Conservation (phyloP, 2,888 invertebrate species). For the Auanema freiburgensis region DNA sequence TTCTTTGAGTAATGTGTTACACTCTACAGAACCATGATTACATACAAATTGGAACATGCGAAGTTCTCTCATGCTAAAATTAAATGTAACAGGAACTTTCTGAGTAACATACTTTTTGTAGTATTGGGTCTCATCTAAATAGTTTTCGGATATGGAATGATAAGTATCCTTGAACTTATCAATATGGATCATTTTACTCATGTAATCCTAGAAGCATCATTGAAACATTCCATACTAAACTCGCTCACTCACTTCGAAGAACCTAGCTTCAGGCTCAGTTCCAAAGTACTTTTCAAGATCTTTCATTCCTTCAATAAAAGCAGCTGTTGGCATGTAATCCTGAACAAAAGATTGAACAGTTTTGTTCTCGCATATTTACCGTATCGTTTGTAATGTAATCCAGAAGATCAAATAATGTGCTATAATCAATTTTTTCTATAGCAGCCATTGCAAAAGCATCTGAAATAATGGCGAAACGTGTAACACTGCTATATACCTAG, state of each 20-base stretch:
- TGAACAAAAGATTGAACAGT: background rate
- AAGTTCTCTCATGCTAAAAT: conserved; percentile 24
- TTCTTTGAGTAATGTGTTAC: conserved; percentile 23
- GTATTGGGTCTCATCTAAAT: conserved; percentile 43
- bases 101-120: conserved; percentile 45
- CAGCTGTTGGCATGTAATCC: conserved; percentile 16
- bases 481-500: conserved; percentile 27
- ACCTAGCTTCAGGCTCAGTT: conserved; percentile 20
- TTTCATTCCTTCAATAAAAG: background rate
- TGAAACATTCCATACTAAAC: background rate
- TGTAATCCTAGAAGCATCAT: conserved; percentile 19
- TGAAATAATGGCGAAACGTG: conserved; percentile 38
- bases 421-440: conserved; percentile 32
- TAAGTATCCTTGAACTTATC: conserved; percentile 23
- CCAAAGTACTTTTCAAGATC: conserved; percentile 12
- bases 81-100: background rate
- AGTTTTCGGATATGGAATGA: conserved; percentile 30
- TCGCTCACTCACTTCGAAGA: background rate
- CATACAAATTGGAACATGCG: conserved; percentile 25
- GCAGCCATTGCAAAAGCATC: conserved; percentile 41
- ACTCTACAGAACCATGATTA: conserved; percentile 30
- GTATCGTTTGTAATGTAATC: conserved; percentile 34
- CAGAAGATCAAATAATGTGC: conserved; percentile 27
- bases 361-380: conserved; percentile 7
- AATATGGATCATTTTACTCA: conserved; percentile 31